A percentile compares a stretch with the other conserved stretches of the same genome.
These are phyloP conservation scores for Lepus americanus DNA, from an alignment of 2,113 vertebrate genomes.

Conservation along the genomic window DNA sequence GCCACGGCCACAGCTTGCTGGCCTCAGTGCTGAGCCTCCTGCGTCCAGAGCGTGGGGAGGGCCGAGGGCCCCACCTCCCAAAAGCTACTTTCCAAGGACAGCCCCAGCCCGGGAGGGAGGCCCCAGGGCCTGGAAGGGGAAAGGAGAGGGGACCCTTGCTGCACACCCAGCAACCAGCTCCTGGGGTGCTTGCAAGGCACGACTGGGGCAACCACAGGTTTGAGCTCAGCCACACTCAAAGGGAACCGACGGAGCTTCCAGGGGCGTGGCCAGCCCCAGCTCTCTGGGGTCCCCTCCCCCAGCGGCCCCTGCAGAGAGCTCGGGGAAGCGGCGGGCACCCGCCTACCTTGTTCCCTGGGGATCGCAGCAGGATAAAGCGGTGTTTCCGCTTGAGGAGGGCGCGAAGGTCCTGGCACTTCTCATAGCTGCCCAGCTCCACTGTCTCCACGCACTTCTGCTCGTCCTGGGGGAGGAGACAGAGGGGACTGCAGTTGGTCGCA, in stretches of 20 bases:
- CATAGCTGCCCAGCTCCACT: slow-evolving; percentile 95
- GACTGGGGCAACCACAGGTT: not conserved
- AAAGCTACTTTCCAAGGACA: not conserved
- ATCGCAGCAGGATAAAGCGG: slow-evolving; percentile 93
- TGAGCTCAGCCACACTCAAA: not conserved
- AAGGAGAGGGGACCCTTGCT: not conserved
- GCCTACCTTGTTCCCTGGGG: slow-evolving; percentile 94
- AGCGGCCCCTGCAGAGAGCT: not conserved
- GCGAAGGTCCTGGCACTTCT: slow-evolving; percentile 94
- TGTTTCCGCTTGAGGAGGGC: slow-evolving; percentile 93
- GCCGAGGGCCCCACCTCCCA: not conserved
- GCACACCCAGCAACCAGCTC: not conserved
- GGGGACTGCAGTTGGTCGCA: not conserved
- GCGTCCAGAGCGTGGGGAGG: not conserved
- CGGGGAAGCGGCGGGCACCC: slow-evolving; percentile 35
- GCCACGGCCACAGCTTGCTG: not conserved
- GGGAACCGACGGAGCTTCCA: not conserved
- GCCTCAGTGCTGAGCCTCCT: slow-evolving; percentile 10
- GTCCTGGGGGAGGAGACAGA: slow-evolving; percentile 87
- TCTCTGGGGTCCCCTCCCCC: not conserved
- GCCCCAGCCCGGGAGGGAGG: not conserved
- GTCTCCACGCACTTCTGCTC: slow-evolving; percentile 94
- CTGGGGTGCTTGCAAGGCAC: not conserved
- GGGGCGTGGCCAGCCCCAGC: not conserved
- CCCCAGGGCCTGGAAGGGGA: not conserved